Conservation (phyloP, 1,140 invertebrate genomes). For the Oreohelix idahoensis region DNA sequence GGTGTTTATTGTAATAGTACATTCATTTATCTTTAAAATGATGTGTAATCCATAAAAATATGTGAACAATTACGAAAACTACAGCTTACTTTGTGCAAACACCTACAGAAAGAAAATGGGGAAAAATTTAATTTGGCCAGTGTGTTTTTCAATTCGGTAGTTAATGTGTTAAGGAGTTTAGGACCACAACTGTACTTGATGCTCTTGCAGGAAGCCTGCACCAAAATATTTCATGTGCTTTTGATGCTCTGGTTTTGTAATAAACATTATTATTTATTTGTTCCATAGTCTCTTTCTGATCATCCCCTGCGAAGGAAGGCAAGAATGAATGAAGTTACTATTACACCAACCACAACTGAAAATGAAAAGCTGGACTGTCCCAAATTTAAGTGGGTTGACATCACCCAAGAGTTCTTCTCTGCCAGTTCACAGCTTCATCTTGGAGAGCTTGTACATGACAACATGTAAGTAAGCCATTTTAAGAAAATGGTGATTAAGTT, state of each 20-base stretch:
- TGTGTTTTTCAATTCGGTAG: no score
- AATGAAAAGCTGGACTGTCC: conserved; percentile 43
- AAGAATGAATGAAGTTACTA: not conserved
- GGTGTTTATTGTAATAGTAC: no score
- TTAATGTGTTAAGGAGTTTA: no score
- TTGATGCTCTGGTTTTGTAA: not conserved
- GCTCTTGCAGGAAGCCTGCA: not conserved
- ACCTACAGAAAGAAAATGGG: no score
- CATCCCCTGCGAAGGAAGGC: not conserved
- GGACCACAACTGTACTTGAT: not conserved
- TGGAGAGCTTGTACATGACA: conserved; percentile 65
- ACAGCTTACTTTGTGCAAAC: no score
- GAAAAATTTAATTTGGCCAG: no score
- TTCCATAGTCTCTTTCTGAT: not conserved
- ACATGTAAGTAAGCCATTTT: conserved; percentile 53
- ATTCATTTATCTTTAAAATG: no score
- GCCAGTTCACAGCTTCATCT: conserved; percentile 58
- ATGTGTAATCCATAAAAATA: no score
- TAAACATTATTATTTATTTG: not conserved
- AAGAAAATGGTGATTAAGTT: no score
- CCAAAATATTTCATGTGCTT: no score
- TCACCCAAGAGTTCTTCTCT: conserved; percentile 63
- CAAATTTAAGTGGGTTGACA: conserved; percentile 57
- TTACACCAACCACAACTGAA: not conserved
- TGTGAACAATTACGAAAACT: no score